Evolutionary conservation across 30 jellyfish, hydroid and myxozoan genomes (phyloP).

Genomic region (Euphysa ruthae): DNA sequence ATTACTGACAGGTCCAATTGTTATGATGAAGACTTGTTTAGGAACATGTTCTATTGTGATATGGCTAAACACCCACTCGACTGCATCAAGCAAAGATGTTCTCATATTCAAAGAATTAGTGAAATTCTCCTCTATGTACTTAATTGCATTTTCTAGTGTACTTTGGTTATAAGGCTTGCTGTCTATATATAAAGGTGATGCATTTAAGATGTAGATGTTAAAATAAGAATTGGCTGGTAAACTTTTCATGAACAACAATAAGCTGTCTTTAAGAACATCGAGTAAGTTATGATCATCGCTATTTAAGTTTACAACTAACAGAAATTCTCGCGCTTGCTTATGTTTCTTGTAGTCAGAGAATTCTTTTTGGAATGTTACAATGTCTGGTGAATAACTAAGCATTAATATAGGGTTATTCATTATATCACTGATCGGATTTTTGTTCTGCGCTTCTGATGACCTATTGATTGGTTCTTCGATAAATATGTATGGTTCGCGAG

Average conservation of each 20-base stretch:
- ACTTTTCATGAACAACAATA: conserved; percentile 56
- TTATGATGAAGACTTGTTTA: conserved; percentile 72
- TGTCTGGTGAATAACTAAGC: conserved; percentile 89
- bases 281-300: conserved; percentile 41
- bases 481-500: conserved; percentile 81
- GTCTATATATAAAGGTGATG: conserved; percentile 51
- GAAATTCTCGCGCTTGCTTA: conserved; percentile 41
- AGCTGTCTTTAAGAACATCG: conserved; percentile 58
- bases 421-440: conserved; percentile 69
- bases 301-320: conserved; percentile 79
- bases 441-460: conserved; percentile 48
- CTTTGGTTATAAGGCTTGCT: conserved; percentile 62
- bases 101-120: background rate
- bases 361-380: conserved; percentile 23
- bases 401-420: conserved; percentile 79
- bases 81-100: conserved; percentile 67
- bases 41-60: conserved; percentile 50
- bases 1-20: conserved; percentile 59
- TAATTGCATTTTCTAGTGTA: conserved; percentile 52
- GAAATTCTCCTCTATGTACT: conserved; percentile 69
- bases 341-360: conserved; percentile 16
- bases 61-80: conserved; percentile 57
- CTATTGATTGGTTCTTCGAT: conserved; percentile 71
- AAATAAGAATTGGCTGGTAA: conserved; percentile 63
- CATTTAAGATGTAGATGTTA: conserved; percentile 58